A percentile compares a stretch with the other conserved stretches of the same genome.
These are phyloP conservation scores for Periphyllus acericola DNA, from an alignment of 2,888 invertebrate genomes.

Conservation along the genomic window DNA sequence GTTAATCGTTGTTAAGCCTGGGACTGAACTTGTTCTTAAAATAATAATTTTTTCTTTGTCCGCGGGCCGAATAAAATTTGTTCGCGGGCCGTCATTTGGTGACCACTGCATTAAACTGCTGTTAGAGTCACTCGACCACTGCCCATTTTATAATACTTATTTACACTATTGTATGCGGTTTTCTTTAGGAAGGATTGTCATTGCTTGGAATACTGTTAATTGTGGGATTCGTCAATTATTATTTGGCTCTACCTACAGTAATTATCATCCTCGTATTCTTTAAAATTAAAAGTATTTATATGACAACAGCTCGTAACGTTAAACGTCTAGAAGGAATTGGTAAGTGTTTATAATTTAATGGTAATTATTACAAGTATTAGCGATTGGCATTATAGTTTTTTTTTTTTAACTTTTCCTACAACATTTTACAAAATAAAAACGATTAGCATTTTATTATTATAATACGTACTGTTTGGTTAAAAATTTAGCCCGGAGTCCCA, in stretches of 20 bases:
- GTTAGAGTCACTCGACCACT: too few relatives aligned
- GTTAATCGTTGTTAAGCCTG: too few relatives aligned
- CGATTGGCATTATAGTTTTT: too few relatives aligned
- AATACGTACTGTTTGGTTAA: not conserved
- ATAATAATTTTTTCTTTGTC: too few relatives aligned
- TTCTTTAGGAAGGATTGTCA: slow-evolving; percentile 66
- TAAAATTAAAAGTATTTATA: slow-evolving; percentile 74
- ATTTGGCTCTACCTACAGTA: slow-evolving; percentile 68
- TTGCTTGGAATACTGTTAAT: slow-evolving; percentile 71
- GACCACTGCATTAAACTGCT: too few relatives aligned
- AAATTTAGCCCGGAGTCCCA: slow-evolving; percentile 82
- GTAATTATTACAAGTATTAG: too few relatives aligned
- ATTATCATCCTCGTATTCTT: slow-evolving; percentile 73
- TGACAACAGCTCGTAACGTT: slow-evolving; percentile 77
- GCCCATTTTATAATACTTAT: too few relatives aligned
- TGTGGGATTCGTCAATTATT: slow-evolving; percentile 68
- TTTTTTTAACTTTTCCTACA: too few relatives aligned
- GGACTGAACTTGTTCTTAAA: too few relatives aligned
- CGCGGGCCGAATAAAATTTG: too few relatives aligned
- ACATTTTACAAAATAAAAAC: not conserved
- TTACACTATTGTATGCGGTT: too few relatives aligned
- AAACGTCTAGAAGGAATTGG: slow-evolving; percentile 77
- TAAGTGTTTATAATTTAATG: slow-evolving; percentile 67
- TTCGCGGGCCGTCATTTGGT: too few relatives aligned
- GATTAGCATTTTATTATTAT: not conserved